Base-by-base conservation (phyloP, 2,113 vertebrate genomes). In the Cavia porcellus region DNA sequence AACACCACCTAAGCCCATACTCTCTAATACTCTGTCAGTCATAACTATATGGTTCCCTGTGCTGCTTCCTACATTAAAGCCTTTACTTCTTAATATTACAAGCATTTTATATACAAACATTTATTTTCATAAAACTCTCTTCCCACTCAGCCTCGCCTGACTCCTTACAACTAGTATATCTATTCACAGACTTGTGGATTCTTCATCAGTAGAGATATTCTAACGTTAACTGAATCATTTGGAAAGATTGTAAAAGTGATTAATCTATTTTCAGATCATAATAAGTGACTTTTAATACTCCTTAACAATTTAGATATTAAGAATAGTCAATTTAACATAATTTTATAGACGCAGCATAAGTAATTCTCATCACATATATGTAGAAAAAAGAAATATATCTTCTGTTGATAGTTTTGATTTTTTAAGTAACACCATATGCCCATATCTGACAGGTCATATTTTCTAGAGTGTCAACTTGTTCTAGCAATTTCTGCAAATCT, bases 391-490 rank as follows among this genome's bases (percentile, higher is more conserved):
- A 25, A 25, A 72, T 50, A 38, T 17, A 57, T 17, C 17, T 64
- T 89, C 38, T 95, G 2, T 72, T 70, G 57, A 82, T 68, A 86
- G 10, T 66, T 90, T 87, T 83, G 25, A 80, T 57, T 94, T 95
- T 88, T 89, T 81, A 86, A 72, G n/a, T 50, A 57, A 9, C 8
- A 47, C 15, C 61, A 35, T 89, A 47, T 55, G 24, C 19, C 42
- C 62, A 38, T 82, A 66, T 62, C 19, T 93, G 5, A 7, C 68
- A 74, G 74, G 4, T 68, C 68, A 86, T 88, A 70, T 87, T 92
- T 87, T 90, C 64, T 84, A 75, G 38, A 14, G 10, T 66, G 45
- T 77, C 55, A 84, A 88, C 62, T 92, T 95, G 84, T 93, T 84
- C 90, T 93, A 81, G 83, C 3, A 92, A 75, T 81, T 84, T 74